Base-by-base conservation (phyloP, 2,888 invertebrate genomes). In the Yponomeuta plumbellus region DNA sequence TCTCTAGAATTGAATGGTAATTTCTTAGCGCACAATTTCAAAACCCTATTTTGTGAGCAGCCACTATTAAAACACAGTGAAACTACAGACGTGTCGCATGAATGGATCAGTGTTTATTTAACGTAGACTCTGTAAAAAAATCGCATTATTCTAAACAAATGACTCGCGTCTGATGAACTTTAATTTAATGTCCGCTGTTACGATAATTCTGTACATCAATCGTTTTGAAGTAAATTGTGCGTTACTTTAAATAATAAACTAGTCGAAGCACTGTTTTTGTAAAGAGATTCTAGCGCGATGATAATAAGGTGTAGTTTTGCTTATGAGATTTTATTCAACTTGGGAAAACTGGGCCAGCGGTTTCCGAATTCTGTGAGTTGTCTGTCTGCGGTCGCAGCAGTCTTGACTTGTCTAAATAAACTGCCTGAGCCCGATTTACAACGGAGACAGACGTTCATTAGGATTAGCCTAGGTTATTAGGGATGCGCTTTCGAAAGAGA, bases 331-430 rank as follows among this genome's bases (percentile, higher is more conserved):
- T 52, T 11, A 5, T 52, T 52, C 17, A 17, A 13, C 44, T 17
- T 52, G 44, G 44, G 44, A 17, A 52, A 65, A 65, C 21, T 67
- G 61, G 67, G 68, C 68, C 70, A 79, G 76, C 77, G 72, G 80
- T 85, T 82, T 81, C 84, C 40, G 63, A 78, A 70, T 39, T 73
- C 81, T 81, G 83, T 71, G 69, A 71, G 72, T 71, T 75, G 78
- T 84, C 85, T 76, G 80, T 81, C 80, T 75, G 71, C 80, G 73
- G 20, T 26, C 67, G 73, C 73, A 74, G 72, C 69, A 75, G 72
- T 73, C 75, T 80, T 80, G 73, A 80, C 80, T 76, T 71, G 79
- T 76, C 80, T 80, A 85, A 82, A 85, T 81, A 86, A 86, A 85
- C 84, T 77, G 70, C 11, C 70, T 73, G 70, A 70, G 66, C 61